Evolutionary conservation across 2,888 invertebrate species (phyloP).

Genomic region (Ligdia adustata): DNA sequence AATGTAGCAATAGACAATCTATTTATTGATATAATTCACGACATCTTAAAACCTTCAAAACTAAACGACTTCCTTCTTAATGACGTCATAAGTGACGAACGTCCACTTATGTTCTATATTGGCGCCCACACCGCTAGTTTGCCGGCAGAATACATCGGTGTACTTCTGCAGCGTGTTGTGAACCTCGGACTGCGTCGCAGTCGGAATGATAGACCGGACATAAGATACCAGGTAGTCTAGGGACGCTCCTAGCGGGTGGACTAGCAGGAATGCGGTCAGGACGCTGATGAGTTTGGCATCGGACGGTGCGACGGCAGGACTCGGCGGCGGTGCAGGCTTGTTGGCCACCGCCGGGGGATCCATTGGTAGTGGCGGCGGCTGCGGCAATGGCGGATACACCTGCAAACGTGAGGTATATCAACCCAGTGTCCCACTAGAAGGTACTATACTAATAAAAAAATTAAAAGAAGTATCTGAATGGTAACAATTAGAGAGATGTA

Average conservation of each 20-base stretch:
- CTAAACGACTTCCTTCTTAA: slow-evolving; percentile 41
- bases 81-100: slow-evolving; percentile 56
- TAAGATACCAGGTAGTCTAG: slow-evolving; percentile 66
- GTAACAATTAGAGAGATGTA: no score
- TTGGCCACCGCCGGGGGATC: slow-evolving; percentile 18
- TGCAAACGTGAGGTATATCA: no score
- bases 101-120: slow-evolving; percentile 61
- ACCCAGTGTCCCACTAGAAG: no score
- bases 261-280: slow-evolving; percentile 68
- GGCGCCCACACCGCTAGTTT: slow-evolving; percentile 48
- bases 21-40: not conserved
- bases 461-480: no score
- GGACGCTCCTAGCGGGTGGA: slow-evolving; percentile 66
- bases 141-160: slow-evolving; percentile 55
- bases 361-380: slow-evolving; percentile 36
- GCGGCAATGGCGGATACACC: slow-evolving; percentile 48
- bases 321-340: slow-evolving; percentile 42
- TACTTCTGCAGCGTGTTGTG: slow-evolving; percentile 56
- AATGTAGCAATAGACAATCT: not conserved
- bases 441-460: no score
- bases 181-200: slow-evolving; percentile 50
- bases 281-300: slow-evolving; percentile 71
- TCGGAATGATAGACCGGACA: slow-evolving; percentile 58
- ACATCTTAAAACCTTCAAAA: slow-evolving; percentile 6
- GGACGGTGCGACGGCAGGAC: slow-evolving; percentile 33